Evolutionary conservation across 92 coral and sea anemone genomes (phyloP).

Genomic region (Pocillopora grandis): DNA sequence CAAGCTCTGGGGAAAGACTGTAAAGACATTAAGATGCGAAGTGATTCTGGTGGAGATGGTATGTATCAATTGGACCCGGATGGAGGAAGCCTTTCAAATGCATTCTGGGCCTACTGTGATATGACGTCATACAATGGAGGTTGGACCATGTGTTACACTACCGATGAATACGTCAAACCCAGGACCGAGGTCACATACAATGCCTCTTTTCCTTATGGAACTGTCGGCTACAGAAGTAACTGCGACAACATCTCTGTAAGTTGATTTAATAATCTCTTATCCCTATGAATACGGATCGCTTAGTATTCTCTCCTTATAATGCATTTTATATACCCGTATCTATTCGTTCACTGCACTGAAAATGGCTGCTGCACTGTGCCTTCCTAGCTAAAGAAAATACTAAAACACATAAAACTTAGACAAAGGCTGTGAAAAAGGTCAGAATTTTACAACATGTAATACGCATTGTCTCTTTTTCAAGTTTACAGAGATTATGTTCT

Average conservation of each 20-base stretch:
- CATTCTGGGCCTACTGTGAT: constrained; percentile 43
- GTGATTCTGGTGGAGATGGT: constrained; percentile 22
- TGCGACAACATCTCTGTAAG: constrained; percentile 33
- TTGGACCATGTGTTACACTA: constrained; percentile 51
- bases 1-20: background rate
- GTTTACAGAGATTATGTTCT: background rate
- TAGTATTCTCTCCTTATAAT: too few species aligned
- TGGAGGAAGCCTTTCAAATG: constrained; percentile 1
- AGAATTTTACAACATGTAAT: too few species aligned
- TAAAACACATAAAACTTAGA: too few species aligned
- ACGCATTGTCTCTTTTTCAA: background rate
- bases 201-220: constrained; percentile 33
- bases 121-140: constrained; percentile 42
- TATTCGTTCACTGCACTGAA: too few species aligned
- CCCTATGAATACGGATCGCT: too few species aligned
- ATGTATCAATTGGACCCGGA: constrained; percentile 32
- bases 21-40: constrained; percentile 4
- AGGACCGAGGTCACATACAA: constrained; percentile 27
- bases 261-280: background rate
- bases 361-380: too few species aligned
- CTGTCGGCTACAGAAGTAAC: constrained; percentile 33
- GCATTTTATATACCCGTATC: too few species aligned
- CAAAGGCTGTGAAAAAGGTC: too few species aligned
- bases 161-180: constrained; percentile 31
- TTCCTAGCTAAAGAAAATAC: too few species aligned